Evolutionary conservation across 2,888 invertebrate genomes (phyloP), one percentile per base, ranked within the genome.

Genomic region (Octodonta nipae): DNA sequence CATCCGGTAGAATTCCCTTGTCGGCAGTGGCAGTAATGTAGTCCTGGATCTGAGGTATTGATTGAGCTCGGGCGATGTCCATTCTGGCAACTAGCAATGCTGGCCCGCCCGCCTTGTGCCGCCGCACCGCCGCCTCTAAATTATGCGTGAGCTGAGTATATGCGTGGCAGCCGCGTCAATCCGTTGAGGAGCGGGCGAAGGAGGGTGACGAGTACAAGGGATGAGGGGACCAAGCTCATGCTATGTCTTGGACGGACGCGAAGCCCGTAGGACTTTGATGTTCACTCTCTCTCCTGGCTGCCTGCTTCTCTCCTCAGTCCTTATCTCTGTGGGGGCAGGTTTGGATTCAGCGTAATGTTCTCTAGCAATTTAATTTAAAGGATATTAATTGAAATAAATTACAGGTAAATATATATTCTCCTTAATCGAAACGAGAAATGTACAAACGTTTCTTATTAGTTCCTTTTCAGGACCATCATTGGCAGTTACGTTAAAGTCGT

Each of bases 131-230:
- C 59, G 60, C 58, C 57, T 60, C 60, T 61, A 60, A 61, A 61
- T 61, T 60, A 61, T 61, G 61, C 61, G 60, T 61, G 59, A 60
- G 61, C 57, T 56, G 58, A 59, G 59, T 58, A 55, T 59, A 59
- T 59, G 58, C 59, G 59, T 58, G 56, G 57, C 54, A 51, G 52
- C 47, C 53, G 53, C 56, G 54, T 55, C 55, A 55, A 55, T 51
- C 51, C 52, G 43, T 37, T 41, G 43, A 41, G 35, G 35, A 30
- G 35, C 33, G 33, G 15, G 28, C 7, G 14, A 15, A 7, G 28
- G 28, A 14, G 8, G 28, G 28, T 3, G 2, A 3, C 3, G 22
- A 4, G 22, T 7, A 13, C 7, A 7, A 22, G 3, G 22, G 10
- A 3, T 13, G 7, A 7, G 34, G 26, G 30, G 33, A 31, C 34